phyloP scores from a whole-genome alignment of 2,797 vertebrate species.

The Coracias cyanogaster region DNA sequence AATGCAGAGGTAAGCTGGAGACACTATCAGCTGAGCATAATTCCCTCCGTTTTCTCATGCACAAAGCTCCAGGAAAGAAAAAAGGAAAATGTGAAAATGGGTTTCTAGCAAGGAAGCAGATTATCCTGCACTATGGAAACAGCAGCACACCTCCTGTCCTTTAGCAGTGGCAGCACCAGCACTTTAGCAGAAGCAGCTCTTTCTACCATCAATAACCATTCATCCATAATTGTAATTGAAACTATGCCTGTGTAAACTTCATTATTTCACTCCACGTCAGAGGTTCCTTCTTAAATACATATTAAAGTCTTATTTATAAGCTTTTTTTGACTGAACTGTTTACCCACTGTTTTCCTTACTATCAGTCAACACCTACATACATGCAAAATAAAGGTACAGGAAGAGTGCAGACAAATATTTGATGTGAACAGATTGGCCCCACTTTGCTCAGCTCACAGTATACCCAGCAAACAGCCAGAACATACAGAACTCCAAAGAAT shows the following conservation, averaged over 20 bases:
- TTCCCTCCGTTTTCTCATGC: not conserved
- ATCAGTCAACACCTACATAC: conserved; percentile 37
- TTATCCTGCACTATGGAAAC: not conserved
- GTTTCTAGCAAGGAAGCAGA: not conserved
- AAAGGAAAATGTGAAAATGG: not conserved
- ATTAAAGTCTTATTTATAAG: conserved; percentile 29
- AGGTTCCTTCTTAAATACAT: not conserved
- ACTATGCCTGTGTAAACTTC: not conserved
- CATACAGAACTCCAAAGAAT: not conserved
- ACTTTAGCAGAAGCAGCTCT: not conserved
- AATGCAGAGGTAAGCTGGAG: not conserved
- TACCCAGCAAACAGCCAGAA: conserved; percentile 14
- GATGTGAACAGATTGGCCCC: conserved; percentile 8
- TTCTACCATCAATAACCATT: not conserved
- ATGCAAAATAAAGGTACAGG: not conserved
- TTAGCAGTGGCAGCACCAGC: not conserved
- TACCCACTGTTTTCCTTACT: conserved; percentile 27
- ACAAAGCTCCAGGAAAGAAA: not conserved
- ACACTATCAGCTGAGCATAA: not conserved
- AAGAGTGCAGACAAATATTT: conserved; percentile 54
- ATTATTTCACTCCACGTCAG: not conserved
- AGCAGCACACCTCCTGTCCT: not conserved
- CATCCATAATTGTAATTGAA: conserved; percentile 21
- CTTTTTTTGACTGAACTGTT: conserved; percentile 38
- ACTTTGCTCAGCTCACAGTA: conserved; percentile 39